Evolutionary conservation across 2,113 vertebrate species (phyloP).

Genomic region (Panthera leo): DNA sequence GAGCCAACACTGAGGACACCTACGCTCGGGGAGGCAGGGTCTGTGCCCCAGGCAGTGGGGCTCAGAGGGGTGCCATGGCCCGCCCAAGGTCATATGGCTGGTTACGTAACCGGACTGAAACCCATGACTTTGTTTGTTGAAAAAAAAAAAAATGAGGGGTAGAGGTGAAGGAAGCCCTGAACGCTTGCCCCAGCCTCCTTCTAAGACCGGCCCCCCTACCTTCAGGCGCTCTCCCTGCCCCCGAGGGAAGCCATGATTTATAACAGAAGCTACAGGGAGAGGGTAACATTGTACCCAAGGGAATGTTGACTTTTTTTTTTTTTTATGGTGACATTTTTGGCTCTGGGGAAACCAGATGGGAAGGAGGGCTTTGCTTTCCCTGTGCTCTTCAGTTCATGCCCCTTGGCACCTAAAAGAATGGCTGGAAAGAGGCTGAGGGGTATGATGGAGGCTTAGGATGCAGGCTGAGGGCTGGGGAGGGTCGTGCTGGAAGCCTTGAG

Average conservation of each 20-base stretch:
- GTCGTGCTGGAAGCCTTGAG: background rate
- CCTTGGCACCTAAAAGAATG: background rate
- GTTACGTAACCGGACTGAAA: rapidly evolving
- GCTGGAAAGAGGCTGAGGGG: background rate
- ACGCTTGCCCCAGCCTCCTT: background rate
- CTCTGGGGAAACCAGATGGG: background rate
- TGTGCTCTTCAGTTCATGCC: background rate
- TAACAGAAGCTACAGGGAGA: background rate
- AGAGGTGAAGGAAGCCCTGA: background rate
- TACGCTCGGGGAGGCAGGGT: background rate
- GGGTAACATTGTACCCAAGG: background rate
- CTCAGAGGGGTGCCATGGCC: background rate
- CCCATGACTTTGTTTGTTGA: background rate
- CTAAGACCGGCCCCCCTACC: background rate
- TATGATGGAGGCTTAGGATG: background rate
- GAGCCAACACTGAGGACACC: background rate
- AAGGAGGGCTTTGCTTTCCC: background rate
- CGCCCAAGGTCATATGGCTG: background rate
- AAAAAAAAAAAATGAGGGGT: background rate
- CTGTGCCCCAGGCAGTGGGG: background rate
- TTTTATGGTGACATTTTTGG: background rate
- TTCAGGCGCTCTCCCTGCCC: background rate
- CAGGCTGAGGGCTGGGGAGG: background rate
- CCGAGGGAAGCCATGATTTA: background rate
- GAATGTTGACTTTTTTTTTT: background rate